Base-by-base conservation (phyloP, 2,797 vertebrate genomes). In the Sitta carolinensis region DNA sequence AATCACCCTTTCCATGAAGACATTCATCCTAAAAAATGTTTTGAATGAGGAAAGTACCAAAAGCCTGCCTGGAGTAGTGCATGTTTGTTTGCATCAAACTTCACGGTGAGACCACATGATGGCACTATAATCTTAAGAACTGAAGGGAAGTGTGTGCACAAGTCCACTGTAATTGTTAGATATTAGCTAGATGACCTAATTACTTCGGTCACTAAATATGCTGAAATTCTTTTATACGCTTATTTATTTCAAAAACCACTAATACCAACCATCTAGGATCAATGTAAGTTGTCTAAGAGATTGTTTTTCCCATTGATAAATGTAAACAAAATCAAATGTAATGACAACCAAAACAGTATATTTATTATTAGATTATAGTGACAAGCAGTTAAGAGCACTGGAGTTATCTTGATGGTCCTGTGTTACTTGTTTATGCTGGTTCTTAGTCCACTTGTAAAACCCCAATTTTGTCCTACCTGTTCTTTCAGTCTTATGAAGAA, bases 131-230 rank as follows among this genome's bases (percentile, higher is more conserved):
- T 11, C 47, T 23, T 29, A 42, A 48, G 23, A 64, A 77, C 19
- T 18, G 51, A 27, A 61, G 29, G 13, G 42, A 50, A 30, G 9
- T 1, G 3, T 18, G 29, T 6, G 18, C n/a, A 2, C 13, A 29
- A 12, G 8, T 29, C 15, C 25, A 0, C 32, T 25, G 36, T 5
- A 26, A 4, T 19, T 25, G 15, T 8, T 25, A 19, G 4, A 3
- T 18, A 20, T 51, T 38, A 7, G 15, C 32, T 50, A 34, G 42
- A 29, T 69, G 5, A 30, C 14, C 34, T 55, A 38, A 52, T 61
- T 25, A 26, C 10, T 75, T 34, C 0, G 1, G 16, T 66, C 36
- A 7, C 10, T 20, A 32, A 68, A 51, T 32, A 11, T 36, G 36
- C 16, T 50, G 22, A 52, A 34, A 34, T 58, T 81, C 7, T 72